These are phyloP conservation scores for Silurus aristotelis DNA, from an alignment of 2,797 vertebrate genomes.

Conservation along the genomic window DNA sequence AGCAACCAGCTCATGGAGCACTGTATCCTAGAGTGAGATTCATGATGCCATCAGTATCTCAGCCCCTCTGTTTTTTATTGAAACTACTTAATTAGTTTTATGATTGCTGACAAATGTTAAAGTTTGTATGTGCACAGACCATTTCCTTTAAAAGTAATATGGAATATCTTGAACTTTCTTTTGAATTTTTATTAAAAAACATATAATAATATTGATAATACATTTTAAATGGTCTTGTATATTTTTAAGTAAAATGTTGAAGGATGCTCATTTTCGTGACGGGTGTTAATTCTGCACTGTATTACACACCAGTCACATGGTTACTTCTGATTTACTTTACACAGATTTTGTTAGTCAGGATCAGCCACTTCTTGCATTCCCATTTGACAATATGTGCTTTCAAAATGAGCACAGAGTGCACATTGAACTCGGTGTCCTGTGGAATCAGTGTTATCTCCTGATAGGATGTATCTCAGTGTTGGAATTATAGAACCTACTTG, in stretches of 20 bases:
- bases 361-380: background rate
- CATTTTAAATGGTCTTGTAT: background rate
- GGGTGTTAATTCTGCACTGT: background rate
- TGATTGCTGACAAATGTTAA: background rate
- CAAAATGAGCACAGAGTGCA: background rate
- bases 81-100: background rate
- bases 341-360: background rate
- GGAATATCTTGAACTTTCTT: background rate
- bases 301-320: background rate
- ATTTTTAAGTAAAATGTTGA: background rate
- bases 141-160: background rate
- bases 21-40: background rate
- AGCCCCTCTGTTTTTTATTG: background rate
- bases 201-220: too few species aligned
- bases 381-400: background rate
- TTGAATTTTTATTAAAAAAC: too few species aligned
- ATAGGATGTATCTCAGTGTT: slow-evolving; percentile 16
- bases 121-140: background rate
- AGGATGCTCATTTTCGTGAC: background rate
- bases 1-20: background rate
- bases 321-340: background rate
- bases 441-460: background rate
- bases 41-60: background rate
- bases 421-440: background rate
- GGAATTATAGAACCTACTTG: background rate